These are phyloP conservation scores for Lasioglossum morio DNA, from an alignment of 2,888 invertebrate species.

Conservation along the genomic window DNA sequence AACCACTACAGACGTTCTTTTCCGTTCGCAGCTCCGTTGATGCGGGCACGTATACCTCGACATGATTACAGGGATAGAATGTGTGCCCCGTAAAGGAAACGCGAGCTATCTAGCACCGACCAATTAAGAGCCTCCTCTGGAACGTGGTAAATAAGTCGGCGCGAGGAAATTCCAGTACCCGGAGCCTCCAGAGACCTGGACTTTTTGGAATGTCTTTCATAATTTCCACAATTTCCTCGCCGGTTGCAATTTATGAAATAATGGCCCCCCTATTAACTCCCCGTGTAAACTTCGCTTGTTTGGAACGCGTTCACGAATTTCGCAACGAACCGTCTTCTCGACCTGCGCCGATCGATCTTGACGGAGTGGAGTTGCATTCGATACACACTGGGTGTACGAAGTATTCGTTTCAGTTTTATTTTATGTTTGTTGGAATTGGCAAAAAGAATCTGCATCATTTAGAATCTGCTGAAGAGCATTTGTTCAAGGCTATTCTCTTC, in stretches of 20 bases:
- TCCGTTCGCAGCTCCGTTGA: constrained; percentile 10
- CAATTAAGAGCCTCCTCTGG: constrained; percentile 55
- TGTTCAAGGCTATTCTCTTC: too few species aligned
- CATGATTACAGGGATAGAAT: constrained; percentile 54
- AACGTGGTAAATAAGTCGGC: constrained; percentile 56
- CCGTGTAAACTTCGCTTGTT: not conserved
- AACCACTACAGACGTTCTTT: constrained; percentile 7
- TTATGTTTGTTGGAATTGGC: too few species aligned
- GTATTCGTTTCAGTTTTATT: too few species aligned
- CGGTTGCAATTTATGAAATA: constrained; percentile 36
- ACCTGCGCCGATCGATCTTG: not conserved
- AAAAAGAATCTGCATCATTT: too few species aligned
- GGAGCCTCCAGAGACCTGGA: constrained; percentile 10
- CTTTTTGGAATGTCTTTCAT: constrained; percentile 46
- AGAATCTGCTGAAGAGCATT: too few species aligned
- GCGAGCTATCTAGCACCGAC: constrained; percentile 51
- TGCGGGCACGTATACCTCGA: constrained; percentile 39
- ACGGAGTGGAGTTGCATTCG: too few species aligned
- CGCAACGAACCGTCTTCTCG: not conserved
- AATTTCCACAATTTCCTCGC: constrained; percentile 42
- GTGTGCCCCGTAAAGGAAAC: constrained; percentile 50
- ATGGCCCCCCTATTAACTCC: not conserved
- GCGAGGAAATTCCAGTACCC: constrained; percentile 59
- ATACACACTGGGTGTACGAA: too few species aligned
- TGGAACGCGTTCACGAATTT: constrained; percentile 9